Evolutionary conservation across 2,797 vertebrate genomes (phyloP).

Genomic region (Psittacula derbiana): DNA sequence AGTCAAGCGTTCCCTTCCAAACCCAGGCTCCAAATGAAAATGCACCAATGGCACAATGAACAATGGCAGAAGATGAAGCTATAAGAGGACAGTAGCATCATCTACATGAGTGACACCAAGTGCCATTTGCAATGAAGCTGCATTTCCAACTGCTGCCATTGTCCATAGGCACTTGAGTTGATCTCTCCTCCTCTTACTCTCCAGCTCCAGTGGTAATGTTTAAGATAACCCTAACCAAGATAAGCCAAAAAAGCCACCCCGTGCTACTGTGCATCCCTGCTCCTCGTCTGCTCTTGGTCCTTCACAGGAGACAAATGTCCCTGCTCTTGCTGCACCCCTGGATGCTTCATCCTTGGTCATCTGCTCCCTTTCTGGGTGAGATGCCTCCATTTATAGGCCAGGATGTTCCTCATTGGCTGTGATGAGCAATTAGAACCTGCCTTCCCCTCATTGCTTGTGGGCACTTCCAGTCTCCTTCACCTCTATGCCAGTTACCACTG

Average conservation of each 20-base stretch:
- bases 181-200: neutral
- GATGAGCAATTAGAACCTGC: neutral
- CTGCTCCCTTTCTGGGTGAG: neutral
- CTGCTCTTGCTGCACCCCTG: neutral
- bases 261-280: neutral
- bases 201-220: neutral
- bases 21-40: neutral
- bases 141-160: neutral
- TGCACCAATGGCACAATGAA: neutral
- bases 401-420: neutral
- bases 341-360: neutral
- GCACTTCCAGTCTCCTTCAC: neutral
- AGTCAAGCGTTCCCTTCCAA: neutral
- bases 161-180: neutral
- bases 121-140: neutral
- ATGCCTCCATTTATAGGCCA: neutral
- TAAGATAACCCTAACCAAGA: neutral
- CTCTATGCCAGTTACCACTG: neutral
- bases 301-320: neutral
- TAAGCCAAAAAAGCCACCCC: fast-evolving
- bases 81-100: neutral
- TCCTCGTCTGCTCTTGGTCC: neutral
- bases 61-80: neutral
- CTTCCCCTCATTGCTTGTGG: neutral
- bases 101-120: neutral